A percentile compares a stretch with the other conserved stretches of the same genome.
These are phyloP conservation scores for Pachycephala philippinensis DNA, from an alignment of 2,113 vertebrate genomes.

Conservation along the genomic window DNA sequence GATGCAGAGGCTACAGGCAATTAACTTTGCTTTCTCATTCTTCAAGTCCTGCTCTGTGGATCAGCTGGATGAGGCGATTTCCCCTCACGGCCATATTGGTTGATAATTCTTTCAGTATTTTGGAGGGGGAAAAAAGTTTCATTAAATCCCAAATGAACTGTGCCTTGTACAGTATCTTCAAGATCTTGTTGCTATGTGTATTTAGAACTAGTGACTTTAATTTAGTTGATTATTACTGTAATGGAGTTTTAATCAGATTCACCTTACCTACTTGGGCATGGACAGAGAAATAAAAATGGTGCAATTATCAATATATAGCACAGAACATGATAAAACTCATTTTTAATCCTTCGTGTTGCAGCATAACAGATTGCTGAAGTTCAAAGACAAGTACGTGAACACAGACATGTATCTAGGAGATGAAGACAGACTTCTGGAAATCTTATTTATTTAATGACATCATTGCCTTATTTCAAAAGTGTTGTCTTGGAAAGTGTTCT, in stretches of 20 bases:
- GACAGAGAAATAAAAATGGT: not conserved
- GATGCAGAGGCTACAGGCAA: not conserved
- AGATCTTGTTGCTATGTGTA: not conserved
- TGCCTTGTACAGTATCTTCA: not conserved
- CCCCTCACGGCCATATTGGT: fast-evolving
- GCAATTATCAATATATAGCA: not conserved
- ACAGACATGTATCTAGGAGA: not conserved
- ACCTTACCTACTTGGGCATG: not conserved
- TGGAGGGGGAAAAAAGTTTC: fast-evolving
- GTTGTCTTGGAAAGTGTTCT: not conserved
- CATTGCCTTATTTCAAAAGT: not conserved
- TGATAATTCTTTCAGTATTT: not conserved
- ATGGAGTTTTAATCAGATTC: not conserved
- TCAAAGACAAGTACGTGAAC: not conserved
- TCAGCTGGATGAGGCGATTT: not conserved
- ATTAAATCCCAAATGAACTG: not conserved
- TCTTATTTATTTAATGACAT: not conserved
- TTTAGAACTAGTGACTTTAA: not conserved
- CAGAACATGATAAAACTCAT: not conserved
- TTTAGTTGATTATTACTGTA: not conserved
- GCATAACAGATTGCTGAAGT: not conserved
- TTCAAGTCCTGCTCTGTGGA: not conserved
- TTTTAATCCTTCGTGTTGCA: not conserved
- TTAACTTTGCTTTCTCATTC: not conserved
- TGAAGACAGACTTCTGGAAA: not conserved